Conservation (phyloP, 2,888 invertebrate species). For the Cremastinae sp. region DNA sequence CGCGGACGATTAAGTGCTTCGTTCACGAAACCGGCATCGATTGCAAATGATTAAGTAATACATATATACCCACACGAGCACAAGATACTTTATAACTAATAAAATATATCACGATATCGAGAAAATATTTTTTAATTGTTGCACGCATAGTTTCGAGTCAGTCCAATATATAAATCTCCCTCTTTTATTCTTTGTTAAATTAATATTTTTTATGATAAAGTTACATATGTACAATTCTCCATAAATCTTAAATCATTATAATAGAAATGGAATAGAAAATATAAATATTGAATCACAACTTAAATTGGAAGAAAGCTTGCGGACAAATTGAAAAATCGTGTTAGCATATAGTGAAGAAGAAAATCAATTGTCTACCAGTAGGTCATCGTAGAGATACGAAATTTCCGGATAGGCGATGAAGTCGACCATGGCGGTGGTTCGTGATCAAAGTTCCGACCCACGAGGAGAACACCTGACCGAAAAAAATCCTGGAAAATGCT, state of each 20-base stretch:
- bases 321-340: background rate
- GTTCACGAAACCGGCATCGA: conserved; percentile 25
- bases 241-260: no score
- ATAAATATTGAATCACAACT: conserved; percentile 2
- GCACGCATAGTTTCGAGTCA: no score
- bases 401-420: conserved; percentile 76
- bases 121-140: no score
- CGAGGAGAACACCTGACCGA: conserved; percentile 40
- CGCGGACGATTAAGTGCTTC: conserved; percentile 49
- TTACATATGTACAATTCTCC: no score
- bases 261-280: no score
- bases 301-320: background rate
- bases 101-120: no score
- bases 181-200: no score
- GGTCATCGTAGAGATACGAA: conserved; percentile 76
- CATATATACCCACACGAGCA: no score
- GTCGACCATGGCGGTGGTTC: conserved; percentile 74
- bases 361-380: conserved; percentile 69
- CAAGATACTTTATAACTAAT: no score
- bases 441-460: conserved; percentile 44
- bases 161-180: no score
- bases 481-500: conserved; percentile 39
- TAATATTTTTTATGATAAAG: no score
- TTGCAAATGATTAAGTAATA: background rate
- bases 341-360: background rate